These are phyloP conservation scores for Polia nebulosa DNA, from an alignment of 2,888 invertebrate species.

Conservation along the genomic window DNA sequence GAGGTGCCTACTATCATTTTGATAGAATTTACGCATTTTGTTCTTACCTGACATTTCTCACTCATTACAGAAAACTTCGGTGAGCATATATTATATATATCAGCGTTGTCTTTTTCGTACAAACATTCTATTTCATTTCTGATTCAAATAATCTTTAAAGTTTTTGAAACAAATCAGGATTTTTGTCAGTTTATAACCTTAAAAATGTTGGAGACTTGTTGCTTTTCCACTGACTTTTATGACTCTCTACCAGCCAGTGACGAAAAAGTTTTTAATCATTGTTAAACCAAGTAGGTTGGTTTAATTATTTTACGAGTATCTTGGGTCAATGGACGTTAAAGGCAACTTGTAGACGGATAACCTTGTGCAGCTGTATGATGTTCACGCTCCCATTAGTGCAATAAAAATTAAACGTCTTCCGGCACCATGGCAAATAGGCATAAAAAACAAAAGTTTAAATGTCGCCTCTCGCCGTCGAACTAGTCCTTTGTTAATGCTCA, in stretches of 20 bases:
- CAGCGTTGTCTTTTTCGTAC: slow-evolving; percentile 67
- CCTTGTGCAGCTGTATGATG: too few relatives aligned
- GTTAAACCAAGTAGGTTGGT: slow-evolving; percentile 8
- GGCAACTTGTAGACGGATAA: too few relatives aligned
- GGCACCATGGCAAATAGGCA: too few relatives aligned
- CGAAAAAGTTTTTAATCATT: slow-evolving; percentile 36
- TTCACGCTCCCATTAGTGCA: too few relatives aligned
- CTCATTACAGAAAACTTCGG: slow-evolving; percentile 76
- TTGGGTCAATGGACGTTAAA: too few relatives aligned
- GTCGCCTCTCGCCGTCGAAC: too few relatives aligned
- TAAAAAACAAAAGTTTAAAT: too few relatives aligned
- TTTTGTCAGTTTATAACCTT: slow-evolving; percentile 78
- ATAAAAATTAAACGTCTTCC: too few relatives aligned
- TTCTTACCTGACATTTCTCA: slow-evolving; percentile 82
- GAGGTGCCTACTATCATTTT: too few relatives aligned
- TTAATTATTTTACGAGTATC: too few relatives aligned
- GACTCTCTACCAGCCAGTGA: slow-evolving; percentile 43
- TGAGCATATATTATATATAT: slow-evolving; percentile 59
- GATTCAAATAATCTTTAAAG: slow-evolving; percentile 69
- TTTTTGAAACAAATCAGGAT: slow-evolving; percentile 73
- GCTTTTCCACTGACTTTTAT: slow-evolving; percentile 34
- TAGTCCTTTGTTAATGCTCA: too few relatives aligned
- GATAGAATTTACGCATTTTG: too few relatives aligned
- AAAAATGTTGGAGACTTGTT: slow-evolving; percentile 60
- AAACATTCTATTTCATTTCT: slow-evolving; percentile 78